Base-by-base conservation (phyloP, 2,113 vertebrate genomes). In the Anolis sagrei region DNA sequence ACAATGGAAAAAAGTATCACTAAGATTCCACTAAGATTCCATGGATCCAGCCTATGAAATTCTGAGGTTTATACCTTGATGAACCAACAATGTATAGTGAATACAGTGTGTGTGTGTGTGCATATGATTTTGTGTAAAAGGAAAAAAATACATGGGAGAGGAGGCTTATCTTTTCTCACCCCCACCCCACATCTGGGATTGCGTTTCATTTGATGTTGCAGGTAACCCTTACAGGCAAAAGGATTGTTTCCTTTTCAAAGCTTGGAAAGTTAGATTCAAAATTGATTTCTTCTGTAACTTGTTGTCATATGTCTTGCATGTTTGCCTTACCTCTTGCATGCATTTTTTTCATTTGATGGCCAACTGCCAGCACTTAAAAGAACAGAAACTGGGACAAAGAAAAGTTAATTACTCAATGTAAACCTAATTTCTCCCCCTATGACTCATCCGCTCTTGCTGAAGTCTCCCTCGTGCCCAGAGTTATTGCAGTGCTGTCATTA, bases 371-470 rank as follows among this genome's bases (percentile, higher is more conserved):
- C 27, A 82, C 66, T 58, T 89, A 86, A 58, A 48, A 90, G 5
- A 92, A 93, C 83, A 84, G 62, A 93, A 66, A 90, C 66, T 32
- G 92, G 79, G 87, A 93, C 89, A 94, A 94, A 90, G 76, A 89
- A 27, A 93, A 89, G 61, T 89, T 92, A 94, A 93, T 92, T 90
- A 81, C 72, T 92, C 27, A 83, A 64, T 29, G 32, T 91, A 93
- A 95, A 94, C 72, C 79, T 84, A 72, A 11, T 81, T 74, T 72
- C 91, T 88, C 76, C 88, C 81, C 77, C 68, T 80, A 51, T 95
- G 93, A 96, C 68, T 96, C 92, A 94, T 81, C 84, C 75, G 1
- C 88, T 94, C 86, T 90, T 79, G 68, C 1, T 66, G 66, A 93
- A 69, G 14, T 89, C 82, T 92, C 89, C 64, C 77, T 44, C 62